Percentiles rank a stretch among this genome's conserved stretches.
Evolutionary conservation across 2,888 invertebrate species (phyloP).

Genomic region (Lottia scabra): DNA sequence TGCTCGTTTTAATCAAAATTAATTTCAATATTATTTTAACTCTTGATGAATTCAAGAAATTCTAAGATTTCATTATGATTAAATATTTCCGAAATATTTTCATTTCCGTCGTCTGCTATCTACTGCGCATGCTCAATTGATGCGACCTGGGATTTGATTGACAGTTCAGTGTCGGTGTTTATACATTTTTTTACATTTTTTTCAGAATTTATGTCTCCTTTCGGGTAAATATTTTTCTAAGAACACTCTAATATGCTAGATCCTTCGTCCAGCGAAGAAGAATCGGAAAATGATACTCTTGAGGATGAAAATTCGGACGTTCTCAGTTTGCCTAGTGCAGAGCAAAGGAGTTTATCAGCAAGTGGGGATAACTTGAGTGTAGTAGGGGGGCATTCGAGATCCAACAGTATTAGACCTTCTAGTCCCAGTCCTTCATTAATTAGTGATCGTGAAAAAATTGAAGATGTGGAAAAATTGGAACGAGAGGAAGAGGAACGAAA

Average conservation of each 20-base stretch:
- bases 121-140: constrained; percentile 32
- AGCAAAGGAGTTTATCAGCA: constrained; percentile 67
- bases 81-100: background rate
- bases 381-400: constrained; percentile 57
- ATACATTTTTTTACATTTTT: background rate
- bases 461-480: constrained; percentile 85
- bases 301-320: constrained; percentile 73
- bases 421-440: constrained; percentile 93
- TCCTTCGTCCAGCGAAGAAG: constrained; percentile 95
- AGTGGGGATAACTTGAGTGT: constrained; percentile 67
- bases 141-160: constrained; percentile 13
- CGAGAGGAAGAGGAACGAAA: constrained; percentile 97
- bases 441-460: constrained; percentile 79
- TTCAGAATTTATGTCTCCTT: background rate
- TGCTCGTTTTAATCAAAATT: background rate
- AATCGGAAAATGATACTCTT: constrained; percentile 85
- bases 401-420: constrained; percentile 80
- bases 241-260: constrained; percentile 81
- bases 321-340: constrained; percentile 64
- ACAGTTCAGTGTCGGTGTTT: background rate
- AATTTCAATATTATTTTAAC: background rate
- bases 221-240: constrained; percentile 3
- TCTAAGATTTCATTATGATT: background rate
- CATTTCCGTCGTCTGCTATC: constrained; percentile 38
- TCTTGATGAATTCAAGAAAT: background rate